Conservation (phyloP, 2,113 vertebrate genomes). For the Danio rerio region GRCz12tu NC_133177.1:49555501-49556000, state of each 20-base stretch:
- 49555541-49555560: constrained; percentile 27
- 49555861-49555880: constrained; percentile 48
- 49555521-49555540: constrained; percentile 29
- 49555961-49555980: constrained; percentile 32
- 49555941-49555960: background rate
- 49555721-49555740: constrained; percentile 43
- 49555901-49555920: constrained; percentile 13
- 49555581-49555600: constrained; percentile 41
- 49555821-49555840: constrained; percentile 10
- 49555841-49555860: constrained; percentile 27
- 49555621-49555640: constrained; percentile 36
- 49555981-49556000: constrained; percentile 65
- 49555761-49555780: constrained; percentile 30
- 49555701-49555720: constrained; percentile 39
- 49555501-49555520: background rate
- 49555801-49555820: constrained; percentile 32
- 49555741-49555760: constrained; percentile 47
- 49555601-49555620: constrained; percentile 26
- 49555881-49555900: constrained; percentile 40
- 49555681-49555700: constrained; percentile 25
- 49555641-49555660: constrained; percentile 37
- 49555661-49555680: constrained; percentile 56
- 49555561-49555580: constrained; percentile 40
- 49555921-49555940: background rate
- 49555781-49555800: constrained; percentile 40